phyloP scores from a whole-genome alignment of 2,888 invertebrate species.

The Hypsopygia costalis region DNA sequence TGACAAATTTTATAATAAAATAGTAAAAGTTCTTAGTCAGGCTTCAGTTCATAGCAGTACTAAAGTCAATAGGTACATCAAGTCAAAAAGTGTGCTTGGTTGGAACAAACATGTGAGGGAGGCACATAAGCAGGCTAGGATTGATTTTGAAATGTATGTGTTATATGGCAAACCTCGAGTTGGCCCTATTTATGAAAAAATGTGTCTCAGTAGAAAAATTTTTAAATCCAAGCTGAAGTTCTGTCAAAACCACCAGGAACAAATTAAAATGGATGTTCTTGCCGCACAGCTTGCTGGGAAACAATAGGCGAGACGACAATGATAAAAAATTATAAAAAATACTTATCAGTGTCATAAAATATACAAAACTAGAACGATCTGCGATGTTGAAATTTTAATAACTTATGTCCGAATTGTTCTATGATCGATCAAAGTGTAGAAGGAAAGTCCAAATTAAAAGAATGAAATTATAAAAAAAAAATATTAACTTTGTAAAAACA shows the following conservation, averaged over 20 bases:
- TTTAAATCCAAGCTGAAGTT: constrained; percentile 16
- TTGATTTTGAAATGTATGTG: constrained; percentile 12
- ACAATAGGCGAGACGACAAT: too few species aligned
- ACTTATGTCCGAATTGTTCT: too few species aligned
- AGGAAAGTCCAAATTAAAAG: too few species aligned
- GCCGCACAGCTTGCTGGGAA: constrained; percentile 6
- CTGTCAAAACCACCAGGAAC: constrained; percentile 16
- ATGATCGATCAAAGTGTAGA: too few species aligned
- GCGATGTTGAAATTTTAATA: too few species aligned
- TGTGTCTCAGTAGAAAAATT: constrained; percentile 12
- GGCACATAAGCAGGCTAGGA: constrained; percentile 14
- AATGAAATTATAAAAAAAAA: too few species aligned
- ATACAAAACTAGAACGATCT: too few species aligned
- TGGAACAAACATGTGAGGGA: constrained; percentile 19
- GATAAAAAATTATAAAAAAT: too few species aligned
- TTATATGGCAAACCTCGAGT: constrained; percentile 10
- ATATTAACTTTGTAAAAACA: too few species aligned
- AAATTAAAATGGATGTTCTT: constrained; percentile 14
- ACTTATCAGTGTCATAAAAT: too few species aligned
- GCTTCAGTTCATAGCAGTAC: too few species aligned
- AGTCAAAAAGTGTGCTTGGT: constrained; percentile 4
- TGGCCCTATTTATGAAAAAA: constrained; percentile 12
- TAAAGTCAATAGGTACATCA: not conserved
- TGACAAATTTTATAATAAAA: constrained; percentile 1
- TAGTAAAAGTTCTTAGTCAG: constrained; percentile 1